Base-by-base conservation (phyloP, 1,140 invertebrate genomes). In the Ostrea denselamellosa region DNA sequence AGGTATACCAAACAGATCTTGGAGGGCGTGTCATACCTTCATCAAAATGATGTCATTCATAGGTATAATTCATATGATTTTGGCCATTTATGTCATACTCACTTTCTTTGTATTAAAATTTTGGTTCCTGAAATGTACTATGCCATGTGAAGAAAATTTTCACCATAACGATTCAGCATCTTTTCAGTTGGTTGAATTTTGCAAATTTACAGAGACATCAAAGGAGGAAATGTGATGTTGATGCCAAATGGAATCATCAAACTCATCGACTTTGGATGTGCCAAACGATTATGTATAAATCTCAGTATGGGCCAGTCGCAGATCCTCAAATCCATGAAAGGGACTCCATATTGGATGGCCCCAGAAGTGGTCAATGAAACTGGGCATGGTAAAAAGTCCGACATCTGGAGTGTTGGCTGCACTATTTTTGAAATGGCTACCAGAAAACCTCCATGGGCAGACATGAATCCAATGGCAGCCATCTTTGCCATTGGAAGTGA, bases 181-280 rank as follows among this genome's bases (percentile, higher is more conserved):
- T 44, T 44, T 44, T 44, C 34, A 44, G 34, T 44, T 44, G 34
- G 34, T 44, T 44, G 34, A 44, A 44, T 54, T 44, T 52, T 83
- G 12, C 85, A 53, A 77, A 56, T 83, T 89, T 88, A 8, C 90
- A 96, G 99, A 90, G 99, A 99, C 94, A 99, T 99, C 85, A 99
- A 99, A 94, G 98, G 98, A 83, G 98, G 99, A 95, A 99, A 99
- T 1, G 99, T 99, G 90, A 96, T 99, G 19, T 95, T 99, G 89
- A 98, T 98, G 71, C 97, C 97, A n/a, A 98, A 99, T 95, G 96
- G 96, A 65, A 94, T 96, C 91, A 98, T 99, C 12, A 99, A 99
- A 95, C 95, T 99, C 54, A 99, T 98, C 0, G 99, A 99, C 95
- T 99, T 99, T 95, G 99, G 99, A 8, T 99, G 94, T 92, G 94